Percentiles rank a stretch among this genome's conserved stretches.
These are phyloP conservation scores for Ranitomeya variabilis DNA, from an alignment of 2,113 vertebrate species.

Conservation along the genomic window DNA sequence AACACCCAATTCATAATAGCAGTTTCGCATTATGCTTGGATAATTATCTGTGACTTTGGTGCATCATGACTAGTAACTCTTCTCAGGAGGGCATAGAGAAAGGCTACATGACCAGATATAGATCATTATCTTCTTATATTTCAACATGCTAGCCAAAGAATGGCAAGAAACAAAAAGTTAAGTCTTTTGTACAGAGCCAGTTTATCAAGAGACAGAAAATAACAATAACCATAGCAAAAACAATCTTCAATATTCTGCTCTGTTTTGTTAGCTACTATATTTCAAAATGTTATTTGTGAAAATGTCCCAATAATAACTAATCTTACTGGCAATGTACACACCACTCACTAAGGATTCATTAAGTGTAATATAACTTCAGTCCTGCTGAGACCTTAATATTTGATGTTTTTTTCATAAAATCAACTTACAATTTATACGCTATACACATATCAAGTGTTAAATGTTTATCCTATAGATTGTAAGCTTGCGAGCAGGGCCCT, in stretches of 20 bases:
- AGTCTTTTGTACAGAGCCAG: not conserved
- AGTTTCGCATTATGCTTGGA: not conserved
- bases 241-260: not conserved
- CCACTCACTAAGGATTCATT: too few species aligned
- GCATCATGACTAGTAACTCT: not conserved
- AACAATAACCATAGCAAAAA: not conserved
- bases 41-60: not conserved
- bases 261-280: not conserved
- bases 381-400: too few species aligned
- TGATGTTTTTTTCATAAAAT: too few species aligned
- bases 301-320: not conserved
- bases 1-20: not conserved
- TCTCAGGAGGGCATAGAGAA: not conserved
- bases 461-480: too few species aligned
- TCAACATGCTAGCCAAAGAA: not conserved
- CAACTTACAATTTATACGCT: too few species aligned
- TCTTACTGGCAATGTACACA: not conserved
- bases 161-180: not conserved
- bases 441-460: too few species aligned
- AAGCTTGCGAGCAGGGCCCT: too few species aligned
- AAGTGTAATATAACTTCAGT: too few species aligned
- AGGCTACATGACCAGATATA: slow-evolving; percentile 12
- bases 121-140: slow-evolving; percentile 25
- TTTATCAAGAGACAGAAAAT: not conserved
- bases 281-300: not conserved